Evolutionary conservation across 2,888 invertebrate genomes (phyloP).

Genomic region (Ectobius pallidus): DNA sequence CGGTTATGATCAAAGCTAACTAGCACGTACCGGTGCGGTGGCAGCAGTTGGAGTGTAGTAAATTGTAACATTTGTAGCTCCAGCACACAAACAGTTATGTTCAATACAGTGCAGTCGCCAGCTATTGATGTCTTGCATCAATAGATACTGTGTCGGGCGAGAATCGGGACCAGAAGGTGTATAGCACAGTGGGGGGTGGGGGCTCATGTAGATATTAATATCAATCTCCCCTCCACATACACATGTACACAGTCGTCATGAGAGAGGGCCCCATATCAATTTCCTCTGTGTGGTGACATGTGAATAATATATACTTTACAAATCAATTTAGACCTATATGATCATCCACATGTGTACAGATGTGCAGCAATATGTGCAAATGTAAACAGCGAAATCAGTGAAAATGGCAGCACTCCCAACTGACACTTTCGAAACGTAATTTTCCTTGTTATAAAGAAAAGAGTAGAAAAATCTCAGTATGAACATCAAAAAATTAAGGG

Average conservation of each 20-base stretch:
- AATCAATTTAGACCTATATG: too few species aligned
- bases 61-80: neutral
- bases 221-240: neutral
- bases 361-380: too few species aligned
- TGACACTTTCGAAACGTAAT: too few species aligned
- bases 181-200: neutral
- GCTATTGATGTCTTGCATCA: constrained; percentile 6
- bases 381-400: too few species aligned
- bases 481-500: too few species aligned
- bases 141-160: neutral
- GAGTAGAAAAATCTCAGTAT: too few species aligned
- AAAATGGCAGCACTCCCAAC: too few species aligned
- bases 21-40: neutral
- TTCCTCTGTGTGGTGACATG: neutral
- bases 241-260: neutral
- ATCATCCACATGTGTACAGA: too few species aligned
- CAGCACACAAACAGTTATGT: neutral
- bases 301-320: constrained; percentile 2
- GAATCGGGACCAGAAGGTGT: neutral
- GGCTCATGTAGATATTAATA: neutral
- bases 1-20: neutral
- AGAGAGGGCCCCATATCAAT: neutral
- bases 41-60: neutral
- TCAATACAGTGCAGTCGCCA: too few species aligned
- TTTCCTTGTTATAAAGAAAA: too few species aligned